Conservation (phyloP, 2,113 vertebrate species). For the Garra rufa region DNA sequence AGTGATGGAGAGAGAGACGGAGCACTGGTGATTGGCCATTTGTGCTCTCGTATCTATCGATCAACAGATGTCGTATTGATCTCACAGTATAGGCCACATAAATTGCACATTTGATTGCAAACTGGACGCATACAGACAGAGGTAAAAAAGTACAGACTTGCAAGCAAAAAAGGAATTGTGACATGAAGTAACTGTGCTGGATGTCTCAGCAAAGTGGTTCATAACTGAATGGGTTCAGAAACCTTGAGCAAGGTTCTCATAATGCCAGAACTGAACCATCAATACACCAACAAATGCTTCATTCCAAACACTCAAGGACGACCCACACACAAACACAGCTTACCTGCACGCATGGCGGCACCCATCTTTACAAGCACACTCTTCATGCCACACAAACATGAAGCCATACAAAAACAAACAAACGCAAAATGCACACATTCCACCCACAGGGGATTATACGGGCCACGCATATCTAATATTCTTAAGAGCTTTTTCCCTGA, state of each 20-base stretch:
- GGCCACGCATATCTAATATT: conserved; percentile 12
- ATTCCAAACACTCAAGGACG: conserved; percentile 27
- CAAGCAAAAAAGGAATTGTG: background rate
- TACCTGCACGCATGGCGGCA: background rate
- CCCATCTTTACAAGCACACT: background rate
- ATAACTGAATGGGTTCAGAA: conserved; percentile 3
- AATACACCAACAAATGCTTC: conserved; percentile 30
- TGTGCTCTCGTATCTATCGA: conserved; percentile 30
- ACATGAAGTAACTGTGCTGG: background rate
- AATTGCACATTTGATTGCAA: conserved; percentile 32
- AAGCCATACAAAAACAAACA: background rate
- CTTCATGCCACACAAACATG: background rate
- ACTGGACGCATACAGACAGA: background rate
- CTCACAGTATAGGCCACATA: background rate
- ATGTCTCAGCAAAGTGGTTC: background rate
- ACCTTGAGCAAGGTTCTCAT: conserved; percentile 30
- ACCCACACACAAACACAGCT: background rate
- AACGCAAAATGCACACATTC: background rate
- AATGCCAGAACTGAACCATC: conserved; percentile 23
- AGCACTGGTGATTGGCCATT: conserved; percentile 36
- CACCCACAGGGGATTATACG: conserved; percentile 14
- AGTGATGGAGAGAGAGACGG: conserved; percentile 32
- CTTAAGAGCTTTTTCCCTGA: background rate
- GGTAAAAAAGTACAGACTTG: background rate
- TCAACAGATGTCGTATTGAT: conserved; percentile 35